Percentiles rank a stretch among this genome's conserved stretches.
These are phyloP conservation scores for Streptopelia turtur DNA, from an alignment of 2,797 vertebrate species.

Conservation along the genomic window DNA sequence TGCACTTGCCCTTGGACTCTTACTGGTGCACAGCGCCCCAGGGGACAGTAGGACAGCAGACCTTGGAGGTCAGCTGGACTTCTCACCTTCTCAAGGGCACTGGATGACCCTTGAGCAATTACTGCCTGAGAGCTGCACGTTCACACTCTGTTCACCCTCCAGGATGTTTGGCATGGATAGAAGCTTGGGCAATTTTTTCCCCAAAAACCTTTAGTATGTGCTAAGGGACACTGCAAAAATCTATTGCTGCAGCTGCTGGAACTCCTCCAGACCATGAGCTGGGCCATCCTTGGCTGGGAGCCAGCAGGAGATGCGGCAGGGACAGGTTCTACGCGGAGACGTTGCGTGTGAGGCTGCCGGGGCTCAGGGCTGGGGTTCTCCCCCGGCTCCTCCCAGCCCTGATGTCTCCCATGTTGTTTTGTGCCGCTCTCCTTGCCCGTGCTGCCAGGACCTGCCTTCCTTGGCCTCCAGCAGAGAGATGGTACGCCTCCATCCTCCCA, in stretches of 20 bases:
- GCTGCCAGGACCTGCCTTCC: not conserved
- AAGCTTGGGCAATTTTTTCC: not conserved
- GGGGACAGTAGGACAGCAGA: not conserved
- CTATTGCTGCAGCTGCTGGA: not conserved
- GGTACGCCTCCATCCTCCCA: not conserved
- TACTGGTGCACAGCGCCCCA: fast-evolving
- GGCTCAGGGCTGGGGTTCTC: not conserved
- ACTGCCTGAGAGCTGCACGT: fast-evolving
- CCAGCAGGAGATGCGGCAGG: not conserved
- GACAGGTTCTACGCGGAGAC: not conserved
- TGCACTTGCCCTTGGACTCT: fast-evolving
- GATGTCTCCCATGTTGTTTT: not conserved
- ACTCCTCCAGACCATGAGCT: not conserved
- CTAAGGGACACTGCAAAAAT: not conserved
- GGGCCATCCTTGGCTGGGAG: not conserved
- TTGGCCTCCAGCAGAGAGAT: constrained; percentile 22
- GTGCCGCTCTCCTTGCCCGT: not conserved
- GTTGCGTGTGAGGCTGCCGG: not conserved
- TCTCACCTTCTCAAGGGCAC: not conserved
- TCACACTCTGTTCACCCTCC: not conserved
- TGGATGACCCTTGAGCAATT: fast-evolving
- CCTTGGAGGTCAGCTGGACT: not conserved
- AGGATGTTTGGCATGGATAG: not conserved
- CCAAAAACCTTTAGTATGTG: fast-evolving
- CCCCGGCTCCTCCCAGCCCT: not conserved